These are phyloP conservation scores for Masticophis lateralis DNA, from an alignment of 2,797 vertebrate species.

Conservation along the genomic window DNA sequence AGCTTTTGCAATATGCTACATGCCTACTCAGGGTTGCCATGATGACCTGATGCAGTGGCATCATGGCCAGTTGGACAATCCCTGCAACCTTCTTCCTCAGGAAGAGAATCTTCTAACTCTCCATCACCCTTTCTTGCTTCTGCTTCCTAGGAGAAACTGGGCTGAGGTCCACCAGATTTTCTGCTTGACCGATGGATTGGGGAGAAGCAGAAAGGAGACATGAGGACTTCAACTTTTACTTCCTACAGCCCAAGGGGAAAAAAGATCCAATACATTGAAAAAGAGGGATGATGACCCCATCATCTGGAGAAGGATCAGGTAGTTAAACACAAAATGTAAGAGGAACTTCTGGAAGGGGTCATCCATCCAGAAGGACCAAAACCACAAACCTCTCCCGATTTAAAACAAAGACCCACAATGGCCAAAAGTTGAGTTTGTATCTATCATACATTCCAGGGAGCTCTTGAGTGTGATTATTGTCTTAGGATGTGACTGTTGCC, in stretches of 20 bases:
- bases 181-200: background rate
- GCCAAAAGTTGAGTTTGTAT: background rate
- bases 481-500: background rate
- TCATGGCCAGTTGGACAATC: background rate
- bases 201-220: background rate
- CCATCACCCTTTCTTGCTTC: conserved; percentile 21
- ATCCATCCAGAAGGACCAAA: background rate
- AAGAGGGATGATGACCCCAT: background rate
- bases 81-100: background rate
- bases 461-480: background rate
- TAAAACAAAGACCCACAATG: background rate
- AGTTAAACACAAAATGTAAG: background rate
- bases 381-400: too few species aligned
- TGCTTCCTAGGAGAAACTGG: conserved; percentile 29
- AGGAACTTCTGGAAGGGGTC: background rate
- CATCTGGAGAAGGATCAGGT: background rate
- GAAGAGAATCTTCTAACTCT: background rate
- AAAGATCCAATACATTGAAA: background rate
- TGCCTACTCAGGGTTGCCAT: conserved; percentile 29
- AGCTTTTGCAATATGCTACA: background rate
- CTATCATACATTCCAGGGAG: background rate
- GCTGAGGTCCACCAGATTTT: background rate
- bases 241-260: background rate
- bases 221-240: background rate
- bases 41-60: background rate